A percentile compares a stretch with the other conserved stretches of the same genome.
These are phyloP conservation scores for Venustoraphidia nigricollis DNA, from an alignment of 2,888 invertebrate species.

Conservation along the genomic window DNA sequence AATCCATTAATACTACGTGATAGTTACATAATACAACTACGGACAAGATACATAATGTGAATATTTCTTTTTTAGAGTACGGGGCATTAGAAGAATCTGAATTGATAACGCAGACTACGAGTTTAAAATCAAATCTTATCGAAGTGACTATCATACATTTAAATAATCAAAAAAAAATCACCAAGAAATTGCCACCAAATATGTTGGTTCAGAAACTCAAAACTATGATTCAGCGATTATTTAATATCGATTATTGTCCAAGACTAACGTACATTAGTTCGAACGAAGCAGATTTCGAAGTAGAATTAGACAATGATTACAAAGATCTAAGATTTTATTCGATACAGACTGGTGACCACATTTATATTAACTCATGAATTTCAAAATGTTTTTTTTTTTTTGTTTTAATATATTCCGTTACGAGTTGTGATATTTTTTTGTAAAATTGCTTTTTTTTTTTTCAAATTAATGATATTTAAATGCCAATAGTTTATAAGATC, in stretches of 20 bases:
- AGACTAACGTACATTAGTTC: constrained; percentile 36
- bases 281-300: constrained; percentile 45
- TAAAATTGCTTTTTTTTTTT: too few relatives aligned
- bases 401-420: background rate
- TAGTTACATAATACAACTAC: too few relatives aligned
- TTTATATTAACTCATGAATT: constrained; percentile 49
- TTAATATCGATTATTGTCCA: constrained; percentile 34
- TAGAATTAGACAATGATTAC: constrained; percentile 64
- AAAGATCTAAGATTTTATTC: constrained; percentile 74
- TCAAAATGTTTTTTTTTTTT: constrained; percentile 1
- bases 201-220: constrained; percentile 73
- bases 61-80: constrained; percentile 43
- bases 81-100: constrained; percentile 70
- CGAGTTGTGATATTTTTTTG: too few relatives aligned
- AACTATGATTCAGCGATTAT: constrained; percentile 62
- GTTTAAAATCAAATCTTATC: constrained; percentile 55
- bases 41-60: too few relatives aligned
- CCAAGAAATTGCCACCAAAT: constrained; percentile 58
- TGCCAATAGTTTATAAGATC: too few relatives aligned
- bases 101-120: constrained; percentile 35
- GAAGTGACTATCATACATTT: constrained; percentile 37
- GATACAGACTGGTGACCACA: constrained; percentile 66
- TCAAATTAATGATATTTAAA: too few relatives aligned
- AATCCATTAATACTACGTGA: too few relatives aligned
- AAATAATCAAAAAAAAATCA: constrained; percentile 30